Percentiles rank a stretch among this genome's conserved stretches.
These are phyloP conservation scores for Bombyx mori DNA, from an alignment of 1,140 invertebrate species.

Conservation along the genomic window DNA sequence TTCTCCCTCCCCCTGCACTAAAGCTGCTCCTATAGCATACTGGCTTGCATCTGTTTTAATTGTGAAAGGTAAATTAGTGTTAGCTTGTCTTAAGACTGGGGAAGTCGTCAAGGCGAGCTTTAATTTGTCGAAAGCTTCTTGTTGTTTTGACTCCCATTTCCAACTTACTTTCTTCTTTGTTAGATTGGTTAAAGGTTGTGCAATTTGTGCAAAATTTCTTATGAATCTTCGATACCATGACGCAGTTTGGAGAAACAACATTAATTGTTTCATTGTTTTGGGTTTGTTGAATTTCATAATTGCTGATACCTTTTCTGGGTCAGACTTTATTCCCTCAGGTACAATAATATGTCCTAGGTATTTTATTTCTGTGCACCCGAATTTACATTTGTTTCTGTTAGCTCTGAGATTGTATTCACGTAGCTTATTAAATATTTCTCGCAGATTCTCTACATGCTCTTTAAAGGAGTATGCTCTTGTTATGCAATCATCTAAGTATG, in stretches of 20 bases:
- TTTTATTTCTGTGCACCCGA: constrained; percentile 6
- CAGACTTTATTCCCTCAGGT: constrained; percentile 9
- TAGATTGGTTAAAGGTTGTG: constrained; percentile 14
- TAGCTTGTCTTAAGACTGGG: neutral
- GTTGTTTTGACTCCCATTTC: too few species aligned
- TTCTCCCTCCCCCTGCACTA: neutral
- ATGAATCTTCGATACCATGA: constrained; percentile 40
- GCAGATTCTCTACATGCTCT: constrained; percentile 2
- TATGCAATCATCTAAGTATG: constrained; percentile 8
- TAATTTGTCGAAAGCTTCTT: neutral
- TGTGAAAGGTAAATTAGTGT: neutral
- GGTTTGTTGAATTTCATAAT: constrained; percentile 5
- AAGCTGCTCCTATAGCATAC: neutral
- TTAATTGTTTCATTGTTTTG: constrained; percentile 34
- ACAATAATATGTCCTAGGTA: constrained; percentile 43
- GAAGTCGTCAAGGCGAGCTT: neutral
- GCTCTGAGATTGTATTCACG: neutral
- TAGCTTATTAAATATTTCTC: constrained; percentile 2
- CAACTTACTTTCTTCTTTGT: neutral
- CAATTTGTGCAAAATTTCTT: constrained; percentile 12
- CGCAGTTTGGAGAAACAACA: constrained; percentile 52
- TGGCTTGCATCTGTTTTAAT: constrained; percentile 1
- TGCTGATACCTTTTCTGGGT: constrained; percentile 4
- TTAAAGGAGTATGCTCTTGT: neutral
- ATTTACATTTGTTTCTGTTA: constrained; percentile 5